A percentile compares a stretch with the other conserved stretches of the same genome.
Conservation (phyloP, 2,113 vertebrate genomes). For the Pantherophis guttatus region DNA sequence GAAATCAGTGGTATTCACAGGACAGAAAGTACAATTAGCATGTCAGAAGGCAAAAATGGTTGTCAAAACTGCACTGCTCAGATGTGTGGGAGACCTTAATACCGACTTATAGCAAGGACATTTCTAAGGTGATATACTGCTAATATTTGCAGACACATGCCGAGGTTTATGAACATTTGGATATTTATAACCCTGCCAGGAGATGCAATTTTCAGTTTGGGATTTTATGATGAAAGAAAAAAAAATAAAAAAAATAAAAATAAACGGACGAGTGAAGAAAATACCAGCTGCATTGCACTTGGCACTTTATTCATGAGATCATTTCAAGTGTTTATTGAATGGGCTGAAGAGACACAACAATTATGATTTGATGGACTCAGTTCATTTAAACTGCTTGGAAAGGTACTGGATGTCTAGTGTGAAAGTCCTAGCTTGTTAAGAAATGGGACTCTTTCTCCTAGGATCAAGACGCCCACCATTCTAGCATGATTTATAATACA, state of each 20-base stretch:
- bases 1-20: neutral
- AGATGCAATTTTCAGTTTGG: neutral
- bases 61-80: neutral
- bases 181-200: neutral
- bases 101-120: neutral
- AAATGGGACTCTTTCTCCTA: neutral
- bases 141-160: slow-evolving; percentile 12
- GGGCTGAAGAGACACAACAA: neutral
- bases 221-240: neutral
- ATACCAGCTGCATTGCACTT: neutral
- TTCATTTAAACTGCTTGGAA: neutral
- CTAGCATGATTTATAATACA: neutral
- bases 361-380: neutral
- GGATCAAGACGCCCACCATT: neutral
- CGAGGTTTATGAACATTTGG: neutral
- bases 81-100: neutral
- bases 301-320: neutral
- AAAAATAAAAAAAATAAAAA: neutral
- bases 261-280: neutral
- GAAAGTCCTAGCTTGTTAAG: neutral
- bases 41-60: neutral
- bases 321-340: slow-evolving; percentile 2
- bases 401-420: neutral
- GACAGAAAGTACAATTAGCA: neutral
- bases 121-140: neutral